Evolutionary conservation across 2,888 invertebrate species (phyloP).

Genomic region (Gonocerus acuteangulatus): DNA sequence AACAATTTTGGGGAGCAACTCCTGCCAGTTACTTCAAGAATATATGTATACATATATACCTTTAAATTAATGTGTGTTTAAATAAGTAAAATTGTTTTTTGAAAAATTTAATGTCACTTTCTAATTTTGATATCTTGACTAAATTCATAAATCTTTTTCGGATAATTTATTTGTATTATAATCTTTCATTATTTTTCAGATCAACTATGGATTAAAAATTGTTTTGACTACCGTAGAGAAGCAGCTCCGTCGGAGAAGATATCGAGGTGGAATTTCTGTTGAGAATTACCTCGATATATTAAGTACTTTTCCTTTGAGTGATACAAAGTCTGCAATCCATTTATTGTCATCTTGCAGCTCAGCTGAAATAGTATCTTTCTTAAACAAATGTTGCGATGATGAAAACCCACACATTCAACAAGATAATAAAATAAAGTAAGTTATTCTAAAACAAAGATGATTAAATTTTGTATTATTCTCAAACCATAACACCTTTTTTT

Average conservation of each 20-base stretch:
- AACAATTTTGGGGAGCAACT: too few species aligned
- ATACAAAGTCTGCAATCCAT: slow-evolving; percentile 42
- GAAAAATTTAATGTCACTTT: too few species aligned
- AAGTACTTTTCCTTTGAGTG: slow-evolving; percentile 49
- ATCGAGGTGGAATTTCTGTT: neutral
- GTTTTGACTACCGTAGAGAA: slow-evolving; percentile 26
- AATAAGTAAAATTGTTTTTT: too few species aligned
- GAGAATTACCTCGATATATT: slow-evolving; percentile 46
- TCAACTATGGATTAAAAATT: slow-evolving; percentile 37
- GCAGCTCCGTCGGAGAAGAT: slow-evolving; percentile 1
- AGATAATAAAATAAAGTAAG: slow-evolving; percentile 42
- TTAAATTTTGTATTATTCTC: slow-evolving; percentile 1
- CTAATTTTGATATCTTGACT: too few species aligned
- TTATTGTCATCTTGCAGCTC: slow-evolving; percentile 49
- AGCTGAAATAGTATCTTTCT: slow-evolving; percentile 25
- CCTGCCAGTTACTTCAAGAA: too few species aligned
- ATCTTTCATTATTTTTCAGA: slow-evolving; percentile 29
- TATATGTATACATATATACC: too few species aligned
- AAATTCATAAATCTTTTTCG: too few species aligned
- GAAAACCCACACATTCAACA: neutral
- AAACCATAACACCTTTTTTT: neutral
- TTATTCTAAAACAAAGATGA: too few species aligned
- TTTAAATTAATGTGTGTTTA: too few species aligned
- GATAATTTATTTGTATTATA: too few species aligned
- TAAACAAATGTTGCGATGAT: slow-evolving; percentile 21